A percentile compares a stretch with the other conserved stretches of the same genome.
phyloP scores from a whole-genome alignment of 2,888 invertebrate genomes.

The Diogma glabrata region DNA sequence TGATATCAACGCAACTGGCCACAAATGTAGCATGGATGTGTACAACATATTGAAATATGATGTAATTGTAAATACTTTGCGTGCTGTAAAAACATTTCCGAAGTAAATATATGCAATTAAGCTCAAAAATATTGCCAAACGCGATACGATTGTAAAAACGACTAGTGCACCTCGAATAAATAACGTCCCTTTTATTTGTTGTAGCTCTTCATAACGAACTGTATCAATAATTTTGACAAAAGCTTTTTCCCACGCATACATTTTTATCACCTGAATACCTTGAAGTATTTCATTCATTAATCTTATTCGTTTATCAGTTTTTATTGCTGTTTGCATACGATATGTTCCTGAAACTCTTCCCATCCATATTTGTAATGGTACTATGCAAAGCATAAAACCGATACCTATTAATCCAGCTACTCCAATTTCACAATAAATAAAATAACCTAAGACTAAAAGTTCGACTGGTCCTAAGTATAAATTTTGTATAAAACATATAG shows the following conservation, averaged over 20 bases:
- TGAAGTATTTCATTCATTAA: conserved; percentile 81
- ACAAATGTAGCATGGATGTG: conserved; percentile 43
- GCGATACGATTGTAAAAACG: conserved; percentile 57
- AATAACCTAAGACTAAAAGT: conserved; percentile 36
- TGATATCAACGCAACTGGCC: conserved; percentile 43
- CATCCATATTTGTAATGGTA: conserved; percentile 45
- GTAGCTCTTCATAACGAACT: conserved; percentile 38
- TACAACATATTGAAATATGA: conserved; percentile 46
- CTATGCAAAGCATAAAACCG: conserved; percentile 38
- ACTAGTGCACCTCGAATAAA: conserved; percentile 51
- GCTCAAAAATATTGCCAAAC: conserved; percentile 58
- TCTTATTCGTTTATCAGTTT: conserved; percentile 73
- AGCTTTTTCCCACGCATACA: conserved; percentile 88
- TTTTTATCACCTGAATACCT: conserved; percentile 84
- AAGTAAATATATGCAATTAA: conserved; percentile 49
- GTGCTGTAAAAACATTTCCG: conserved; percentile 51
- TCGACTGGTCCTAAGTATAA: conserved; percentile 43
- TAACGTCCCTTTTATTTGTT: conserved; percentile 43
- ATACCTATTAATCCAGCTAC: conserved; percentile 40
- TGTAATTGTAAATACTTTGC: conserved; percentile 58
- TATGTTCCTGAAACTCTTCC: conserved; percentile 40
- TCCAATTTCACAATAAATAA: conserved; percentile 35
- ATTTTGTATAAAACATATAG: conserved; percentile 41
- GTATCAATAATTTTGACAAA: conserved; percentile 57
- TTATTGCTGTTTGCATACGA: conserved; percentile 51